Percentiles rank a stretch among this genome's conserved stretches.
Conservation (phyloP, 2,888 invertebrate genomes). For the Mechanitis messenoides region DNA sequence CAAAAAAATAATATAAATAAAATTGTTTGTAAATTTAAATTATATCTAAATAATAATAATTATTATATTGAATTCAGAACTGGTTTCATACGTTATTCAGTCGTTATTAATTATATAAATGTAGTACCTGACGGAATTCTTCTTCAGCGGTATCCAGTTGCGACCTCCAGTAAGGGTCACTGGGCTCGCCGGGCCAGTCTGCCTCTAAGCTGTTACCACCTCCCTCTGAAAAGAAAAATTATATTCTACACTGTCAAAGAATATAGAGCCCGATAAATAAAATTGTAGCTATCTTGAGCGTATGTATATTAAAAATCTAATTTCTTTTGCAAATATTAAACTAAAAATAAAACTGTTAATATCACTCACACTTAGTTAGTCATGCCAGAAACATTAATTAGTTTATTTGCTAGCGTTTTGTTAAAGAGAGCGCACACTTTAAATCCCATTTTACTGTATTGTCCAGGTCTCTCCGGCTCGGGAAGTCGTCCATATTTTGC, state of each 20-base stretch:
- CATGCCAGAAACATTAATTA: conserved; percentile 53
- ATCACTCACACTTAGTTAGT: conserved; percentile 65
- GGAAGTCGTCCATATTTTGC: conserved; percentile 84
- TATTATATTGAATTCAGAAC: no score
- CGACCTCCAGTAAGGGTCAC: conserved; percentile 71
- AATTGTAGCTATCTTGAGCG: not conserved
- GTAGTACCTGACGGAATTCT: conserved; percentile 66
- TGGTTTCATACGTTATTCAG: no score
- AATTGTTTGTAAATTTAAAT: no score
- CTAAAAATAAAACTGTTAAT: conserved; percentile 28
- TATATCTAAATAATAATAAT: no score
- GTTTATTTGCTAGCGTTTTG: conserved; percentile 39
- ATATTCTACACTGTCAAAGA: no score
- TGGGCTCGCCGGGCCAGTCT: conserved; percentile 75
- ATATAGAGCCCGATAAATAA: not conserved
- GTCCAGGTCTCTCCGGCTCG: conserved; percentile 68
- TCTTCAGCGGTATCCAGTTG: conserved; percentile 70
- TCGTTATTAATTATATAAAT: no score
- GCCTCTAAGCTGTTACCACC: conserved; percentile 65
- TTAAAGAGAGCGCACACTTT: conserved; percentile 29
- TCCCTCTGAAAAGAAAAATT: conserved; percentile 49
- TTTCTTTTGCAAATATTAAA: no score
- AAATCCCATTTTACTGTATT: conserved; percentile 62
- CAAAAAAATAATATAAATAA: no score
- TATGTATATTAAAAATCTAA: no score